Evolutionary conservation across 53 echinoderm and acorn worm genomes (phyloP), one percentile per base, ranked within the genome.

Genomic region (Zoroaster sp.): DNA sequence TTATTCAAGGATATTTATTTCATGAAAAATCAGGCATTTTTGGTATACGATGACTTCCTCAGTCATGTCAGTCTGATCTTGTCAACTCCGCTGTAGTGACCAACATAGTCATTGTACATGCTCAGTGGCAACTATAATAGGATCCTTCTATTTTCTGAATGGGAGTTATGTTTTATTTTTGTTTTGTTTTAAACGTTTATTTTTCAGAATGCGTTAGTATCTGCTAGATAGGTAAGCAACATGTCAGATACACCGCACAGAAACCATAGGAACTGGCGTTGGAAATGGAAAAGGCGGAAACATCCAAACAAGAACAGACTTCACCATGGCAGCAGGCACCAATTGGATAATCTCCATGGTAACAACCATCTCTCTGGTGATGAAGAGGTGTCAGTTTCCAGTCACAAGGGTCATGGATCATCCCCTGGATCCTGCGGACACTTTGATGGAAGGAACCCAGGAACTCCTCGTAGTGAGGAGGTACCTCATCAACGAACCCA

Each of bases 281-380:
- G 80, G 80, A 78, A 53, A 37, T 52, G 55, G 78, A 80, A 80
- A 40, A 80, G 25, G 34, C 39, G 63, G 39, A 80, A 80, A 53
- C 78, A 49, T 54, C 36, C 63, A 35, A 80, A 63, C 55, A 80
- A 59, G 23, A 37, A 21, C 44, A 70, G 80, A 21, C 63, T 54
- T 12, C 63, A 42, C 36, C 77, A 20, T 51, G 34, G 49, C 23
- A 33, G 54, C 18, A 52, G 20, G 34, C 37, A 39, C 10, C 36
- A 25, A 8, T 5, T 28, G 36, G 78, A 78, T 36, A 46, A 45
- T 75, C 11, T 18, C 35, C 15, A 36, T 30, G 31, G 2, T 10
- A 28, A 35, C 46, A 43, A 53, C 25, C 34, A 18, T 47, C 30
- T 18, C 54, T 51, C 20, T 1, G 30, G 35, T 35, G 32, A 35